Evolutionary conservation across 1,140 invertebrate genomes (phyloP), one percentile per base, ranked within the genome.

Genomic region (Conopomorpha cramerella): DNA sequence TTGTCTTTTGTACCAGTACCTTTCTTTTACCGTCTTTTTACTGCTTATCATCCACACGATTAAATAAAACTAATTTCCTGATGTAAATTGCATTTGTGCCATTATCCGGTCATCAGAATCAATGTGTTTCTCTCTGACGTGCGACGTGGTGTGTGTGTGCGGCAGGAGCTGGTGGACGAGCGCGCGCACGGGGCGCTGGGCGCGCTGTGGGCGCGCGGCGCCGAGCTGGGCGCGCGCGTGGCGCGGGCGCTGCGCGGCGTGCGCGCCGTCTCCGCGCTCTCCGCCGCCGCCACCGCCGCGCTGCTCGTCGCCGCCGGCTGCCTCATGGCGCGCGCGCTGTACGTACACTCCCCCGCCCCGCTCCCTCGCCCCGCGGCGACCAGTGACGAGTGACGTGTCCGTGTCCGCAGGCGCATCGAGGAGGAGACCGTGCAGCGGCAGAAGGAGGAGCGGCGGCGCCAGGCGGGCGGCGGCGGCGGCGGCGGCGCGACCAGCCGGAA

Each of bases 241-340:
- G 84, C 84, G 2, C 86, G 89, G 42, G 87, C 85, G 51, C 66
- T 95, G 8, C 85, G 85, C 16, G 87, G 90, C 39, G 89, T 94
- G 45, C 91, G 94, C 60, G 74, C 94, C 33, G 77, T 95, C 15
- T 90, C 92, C 13, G 82, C 86, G 1, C 57, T 92, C 8, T 95
- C 92, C n/a, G 83, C 95, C 16, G 49, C 95, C 16, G 86, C 86
- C 33, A 93, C 93, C 4, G 80, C 95, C 34, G 68, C 86, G 31
- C 85, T 95, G 41, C 91, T 96, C 51, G 79, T 90, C 38, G 83
- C 82, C 28, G 86, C 88, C 37, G 92, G 91, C 2, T 96, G 94
- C 67, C 82, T 93, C 34, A 92, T 96, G 89, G 86, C 90, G 10
- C 92, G 94, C 67, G 81, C 96, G 56, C 89, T 93, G 83, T 90